A percentile compares a stretch with the other conserved stretches of the same genome.
phyloP scores from a whole-genome alignment of 2,797 vertebrate species.

The Dallia pectoralis region DNA sequence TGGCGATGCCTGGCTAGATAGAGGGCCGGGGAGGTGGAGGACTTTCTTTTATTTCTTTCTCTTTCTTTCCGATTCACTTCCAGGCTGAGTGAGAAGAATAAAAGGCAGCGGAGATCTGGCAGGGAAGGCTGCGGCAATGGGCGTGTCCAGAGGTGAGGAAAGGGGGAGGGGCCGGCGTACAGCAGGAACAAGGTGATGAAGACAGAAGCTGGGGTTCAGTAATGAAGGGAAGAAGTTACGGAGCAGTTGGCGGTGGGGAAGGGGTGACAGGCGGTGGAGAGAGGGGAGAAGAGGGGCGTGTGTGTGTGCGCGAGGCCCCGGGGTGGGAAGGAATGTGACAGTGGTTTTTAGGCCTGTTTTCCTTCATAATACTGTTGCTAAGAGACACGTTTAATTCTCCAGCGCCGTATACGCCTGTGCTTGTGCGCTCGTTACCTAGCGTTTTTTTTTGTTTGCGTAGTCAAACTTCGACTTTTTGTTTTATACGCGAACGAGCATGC shows the following conservation, averaged over 20 bases:
- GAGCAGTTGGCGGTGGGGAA: constrained; percentile 55
- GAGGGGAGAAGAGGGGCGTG: neutral
- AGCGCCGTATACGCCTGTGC: constrained; percentile 51
- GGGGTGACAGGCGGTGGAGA: constrained; percentile 32
- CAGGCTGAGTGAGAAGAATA: constrained; percentile 51
- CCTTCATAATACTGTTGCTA: constrained; percentile 67
- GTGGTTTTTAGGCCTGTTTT: constrained; percentile 64
- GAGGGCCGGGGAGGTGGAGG: constrained; percentile 55
- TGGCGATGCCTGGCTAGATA: constrained; percentile 66
- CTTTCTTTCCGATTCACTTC: constrained; percentile 42
- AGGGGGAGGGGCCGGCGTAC: constrained; percentile 28
- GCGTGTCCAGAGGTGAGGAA: constrained; percentile 47
- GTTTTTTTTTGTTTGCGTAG: constrained; percentile 33
- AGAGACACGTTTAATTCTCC: constrained; percentile 61
- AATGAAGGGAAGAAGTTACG: constrained; percentile 50
- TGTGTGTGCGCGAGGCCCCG: constrained; percentile 31
- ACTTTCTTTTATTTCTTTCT: constrained; percentile 54
- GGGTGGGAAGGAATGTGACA: constrained; percentile 62
- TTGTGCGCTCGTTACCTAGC: constrained; percentile 60
- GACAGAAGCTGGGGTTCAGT: constrained; percentile 38
- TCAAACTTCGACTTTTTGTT: constrained; percentile 9
- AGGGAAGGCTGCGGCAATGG: constrained; percentile 37
- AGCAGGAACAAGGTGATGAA: constrained; percentile 20
- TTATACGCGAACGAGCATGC: neutral
- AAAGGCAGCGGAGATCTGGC: constrained; percentile 48